Percentiles rank a stretch among this genome's conserved stretches.
These are phyloP conservation scores for Bubo scandiacus DNA, from an alignment of 2,113 vertebrate genomes.

Conservation along the genomic window DNA sequence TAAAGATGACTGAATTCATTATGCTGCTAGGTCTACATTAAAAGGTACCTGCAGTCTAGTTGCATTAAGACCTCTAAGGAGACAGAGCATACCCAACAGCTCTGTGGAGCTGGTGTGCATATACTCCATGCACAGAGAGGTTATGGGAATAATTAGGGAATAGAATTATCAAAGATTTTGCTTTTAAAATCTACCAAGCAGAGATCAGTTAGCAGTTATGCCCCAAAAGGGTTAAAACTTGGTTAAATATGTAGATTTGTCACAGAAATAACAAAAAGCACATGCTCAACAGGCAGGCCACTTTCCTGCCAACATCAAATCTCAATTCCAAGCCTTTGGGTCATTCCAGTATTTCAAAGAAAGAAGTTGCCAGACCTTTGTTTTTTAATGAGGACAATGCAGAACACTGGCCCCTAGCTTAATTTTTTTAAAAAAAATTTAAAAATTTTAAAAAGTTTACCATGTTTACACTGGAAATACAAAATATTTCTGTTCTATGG, in stretches of 20 bases:
- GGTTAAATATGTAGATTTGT: neutral
- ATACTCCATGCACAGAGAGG: neutral
- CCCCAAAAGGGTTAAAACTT: neutral
- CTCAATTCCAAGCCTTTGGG: conserved; percentile 34
- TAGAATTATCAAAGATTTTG: neutral
- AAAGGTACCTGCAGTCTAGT: neutral
- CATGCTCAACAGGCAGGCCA: neutral
- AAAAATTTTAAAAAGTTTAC: neutral
- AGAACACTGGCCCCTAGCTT: neutral
- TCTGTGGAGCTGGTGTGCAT: neutral
- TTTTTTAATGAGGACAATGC: neutral
- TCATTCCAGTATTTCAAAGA: conserved; percentile 6
- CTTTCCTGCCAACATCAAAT: conserved; percentile 32
- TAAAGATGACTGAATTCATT: neutral
- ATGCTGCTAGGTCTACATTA: neutral
- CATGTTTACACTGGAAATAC: neutral
- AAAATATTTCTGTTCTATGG: neutral
- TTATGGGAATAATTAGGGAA: neutral
- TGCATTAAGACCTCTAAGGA: neutral
- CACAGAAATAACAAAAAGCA: conserved; percentile 35
- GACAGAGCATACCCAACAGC: neutral
- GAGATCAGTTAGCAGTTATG: neutral
- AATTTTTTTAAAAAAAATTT: neutral
- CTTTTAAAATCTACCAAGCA: neutral
- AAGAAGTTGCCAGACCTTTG: conserved; percentile 14